phyloP scores from a whole-genome alignment of 2,797 vertebrate species.

The Echiichthys vipera region DNA sequence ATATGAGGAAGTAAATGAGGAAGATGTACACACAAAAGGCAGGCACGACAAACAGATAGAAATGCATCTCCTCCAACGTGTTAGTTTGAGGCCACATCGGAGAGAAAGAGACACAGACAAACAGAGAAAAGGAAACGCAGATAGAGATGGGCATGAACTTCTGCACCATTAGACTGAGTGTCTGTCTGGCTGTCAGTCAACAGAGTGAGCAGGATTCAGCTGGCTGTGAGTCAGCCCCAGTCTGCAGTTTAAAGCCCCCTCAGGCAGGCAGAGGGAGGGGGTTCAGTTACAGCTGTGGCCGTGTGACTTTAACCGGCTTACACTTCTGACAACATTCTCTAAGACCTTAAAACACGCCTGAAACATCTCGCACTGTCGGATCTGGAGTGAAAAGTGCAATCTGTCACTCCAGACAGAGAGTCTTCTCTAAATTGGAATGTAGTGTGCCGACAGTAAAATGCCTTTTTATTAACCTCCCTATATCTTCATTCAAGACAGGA shows the following conservation, averaged over 20 bases:
- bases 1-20: conserved; percentile 15
- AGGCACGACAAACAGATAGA: not conserved
- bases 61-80: not conserved
- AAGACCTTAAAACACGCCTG: conserved; percentile 39
- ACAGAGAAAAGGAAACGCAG: conserved; percentile 2
- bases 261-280: conserved; percentile 20
- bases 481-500: not conserved
- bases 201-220: conserved; percentile 47
- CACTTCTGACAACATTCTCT: conserved; percentile 44
- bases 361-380: conserved; percentile 9
- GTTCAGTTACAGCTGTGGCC: conserved; percentile 29
- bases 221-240: conserved; percentile 59
- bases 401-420: not conserved
- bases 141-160: conserved; percentile 41
- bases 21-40: conserved; percentile 1
- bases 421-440: not conserved
- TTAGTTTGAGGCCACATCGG: conserved; percentile 8
- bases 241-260: conserved; percentile 43
- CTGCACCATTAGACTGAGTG: conserved; percentile 55
- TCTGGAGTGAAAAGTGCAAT: conserved; percentile 10
- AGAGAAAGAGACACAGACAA: not conserved
- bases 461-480: not conserved
- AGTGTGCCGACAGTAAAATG: not conserved
- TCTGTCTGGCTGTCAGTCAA: conserved; percentile 62
- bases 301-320: conserved; percentile 50